A percentile compares a stretch with the other conserved stretches of the same genome.
phyloP scores from a whole-genome alignment of 2,888 invertebrate genomes.

The Lutraria lutraria region DNA sequence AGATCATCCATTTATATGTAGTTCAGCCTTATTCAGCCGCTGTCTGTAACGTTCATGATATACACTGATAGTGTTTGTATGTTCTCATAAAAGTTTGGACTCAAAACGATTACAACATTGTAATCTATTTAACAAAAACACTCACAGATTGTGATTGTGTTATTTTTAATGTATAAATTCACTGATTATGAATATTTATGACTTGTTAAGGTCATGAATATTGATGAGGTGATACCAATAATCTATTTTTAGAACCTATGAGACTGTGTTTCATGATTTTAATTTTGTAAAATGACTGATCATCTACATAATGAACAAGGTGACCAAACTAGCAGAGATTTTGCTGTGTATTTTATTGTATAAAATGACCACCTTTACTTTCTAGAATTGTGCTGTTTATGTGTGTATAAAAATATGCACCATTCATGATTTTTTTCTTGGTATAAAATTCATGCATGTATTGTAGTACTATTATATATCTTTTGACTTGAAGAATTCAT shows the following conservation, averaged over 20 bases:
- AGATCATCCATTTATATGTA: slow-evolving; percentile 1
- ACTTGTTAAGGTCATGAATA: neutral
- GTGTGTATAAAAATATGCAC: neutral
- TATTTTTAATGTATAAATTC: slow-evolving; percentile 19
- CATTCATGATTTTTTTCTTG: neutral
- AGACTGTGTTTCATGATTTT: neutral
- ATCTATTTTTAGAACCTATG: neutral
- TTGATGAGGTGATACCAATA: neutral
- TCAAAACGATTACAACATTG: slow-evolving; percentile 11
- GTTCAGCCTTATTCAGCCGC: neutral
- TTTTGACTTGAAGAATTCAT: neutral
- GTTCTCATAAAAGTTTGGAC: slow-evolving; percentile 13
- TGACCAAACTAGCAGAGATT: neutral
- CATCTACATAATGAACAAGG: neutral
- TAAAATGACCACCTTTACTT: neutral
- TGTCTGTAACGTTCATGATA: neutral
- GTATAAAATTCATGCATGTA: too few species aligned
- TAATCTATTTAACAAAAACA: slow-evolving; percentile 17
- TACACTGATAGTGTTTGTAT: neutral
- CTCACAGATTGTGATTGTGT: slow-evolving; percentile 28
- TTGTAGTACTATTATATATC: neutral
- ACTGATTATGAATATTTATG: slow-evolving; percentile 3
- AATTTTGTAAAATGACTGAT: neutral
- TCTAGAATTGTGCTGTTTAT: neutral
- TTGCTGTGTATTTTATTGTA: neutral